These are phyloP conservation scores for Mionectes macconnelli DNA, from an alignment of 2,113 vertebrate species.

Conservation along the genomic window DNA sequence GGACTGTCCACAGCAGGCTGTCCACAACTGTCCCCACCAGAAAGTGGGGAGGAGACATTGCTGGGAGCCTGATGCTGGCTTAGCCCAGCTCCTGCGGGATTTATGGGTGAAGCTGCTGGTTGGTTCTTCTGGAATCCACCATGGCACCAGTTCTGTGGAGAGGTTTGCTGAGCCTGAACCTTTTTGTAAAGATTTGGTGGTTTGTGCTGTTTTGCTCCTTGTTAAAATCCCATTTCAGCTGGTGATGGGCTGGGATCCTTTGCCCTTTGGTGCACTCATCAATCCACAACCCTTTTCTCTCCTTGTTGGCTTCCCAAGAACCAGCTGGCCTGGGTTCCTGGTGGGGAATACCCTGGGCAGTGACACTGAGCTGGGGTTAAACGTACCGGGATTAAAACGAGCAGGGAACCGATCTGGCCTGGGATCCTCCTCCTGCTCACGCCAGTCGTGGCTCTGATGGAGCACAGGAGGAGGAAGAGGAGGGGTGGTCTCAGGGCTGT, in stretches of 20 bases:
- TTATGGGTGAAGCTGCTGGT: fast-evolving
- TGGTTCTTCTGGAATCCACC: neutral
- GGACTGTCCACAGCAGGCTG: neutral
- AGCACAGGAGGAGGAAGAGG: neutral
- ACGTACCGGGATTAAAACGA: neutral
- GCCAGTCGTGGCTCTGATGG: fast-evolving
- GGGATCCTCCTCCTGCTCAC: neutral
- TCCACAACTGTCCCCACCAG: too few relatives aligned
- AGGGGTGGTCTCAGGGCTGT: neutral
- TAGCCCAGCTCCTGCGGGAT: neutral
- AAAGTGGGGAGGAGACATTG: fast-evolving
- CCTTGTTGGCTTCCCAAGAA: fast-evolving
- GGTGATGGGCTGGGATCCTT: neutral
- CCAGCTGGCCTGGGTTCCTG: fast-evolving
- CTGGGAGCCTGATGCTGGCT: neutral
- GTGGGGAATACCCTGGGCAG: fast-evolving
- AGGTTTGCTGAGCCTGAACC: neutral
- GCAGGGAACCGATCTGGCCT: neutral
- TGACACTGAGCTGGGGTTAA: neutral
- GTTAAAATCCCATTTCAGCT: neutral
- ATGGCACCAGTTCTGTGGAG: neutral
- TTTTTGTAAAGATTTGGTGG: neutral
- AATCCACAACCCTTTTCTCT: neutral
- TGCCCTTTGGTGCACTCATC: neutral
- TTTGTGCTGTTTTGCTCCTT: neutral